phyloP scores from a whole-genome alignment of 2,797 vertebrate species.

The Cyprinella venusta region DNA sequence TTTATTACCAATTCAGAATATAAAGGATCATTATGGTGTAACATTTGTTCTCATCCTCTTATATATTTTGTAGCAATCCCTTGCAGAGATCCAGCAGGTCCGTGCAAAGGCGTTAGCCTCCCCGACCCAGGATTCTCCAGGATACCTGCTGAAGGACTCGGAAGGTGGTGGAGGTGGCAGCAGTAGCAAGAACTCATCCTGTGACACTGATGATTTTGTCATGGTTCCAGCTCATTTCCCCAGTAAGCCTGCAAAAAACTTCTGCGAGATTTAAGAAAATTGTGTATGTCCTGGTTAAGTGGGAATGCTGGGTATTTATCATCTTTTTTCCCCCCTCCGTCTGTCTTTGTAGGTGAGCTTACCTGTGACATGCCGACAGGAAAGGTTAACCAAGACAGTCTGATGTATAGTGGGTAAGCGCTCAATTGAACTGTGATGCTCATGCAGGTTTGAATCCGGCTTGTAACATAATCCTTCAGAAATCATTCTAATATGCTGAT shows the following conservation, averaged over 20 bases:
- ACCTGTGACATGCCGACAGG: slow-evolving; percentile 80
- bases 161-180: slow-evolving; percentile 80
- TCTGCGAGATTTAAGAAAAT: slow-evolving; percentile 31
- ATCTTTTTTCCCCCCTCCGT: slow-evolving; percentile 30
- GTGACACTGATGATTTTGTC: slow-evolving; percentile 96
- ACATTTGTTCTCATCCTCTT: slow-evolving; percentile 22
- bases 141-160: slow-evolving; percentile 88
- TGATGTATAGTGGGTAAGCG: slow-evolving; percentile 94
- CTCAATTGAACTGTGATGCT: not conserved
- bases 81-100: slow-evolving; percentile 90
- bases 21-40: not conserved
- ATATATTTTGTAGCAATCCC: slow-evolving; percentile 82
- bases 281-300: not conserved
- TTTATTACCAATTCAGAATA: not conserved
- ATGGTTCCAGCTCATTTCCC: slow-evolving; percentile 94
- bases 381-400: slow-evolving; percentile 89
- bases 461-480: not conserved
- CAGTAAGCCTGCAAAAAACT: slow-evolving; percentile 66
- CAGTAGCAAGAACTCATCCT: slow-evolving; percentile 96
- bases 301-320: slow-evolving; percentile 2
- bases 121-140: slow-evolving; percentile 84
- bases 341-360: slow-evolving; percentile 81
- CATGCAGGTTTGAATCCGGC: not conserved
- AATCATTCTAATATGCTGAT: not conserved
- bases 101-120: slow-evolving; percentile 86